Conservation (phyloP, 2,797 vertebrate species). For the Alectoris magna region DNA sequence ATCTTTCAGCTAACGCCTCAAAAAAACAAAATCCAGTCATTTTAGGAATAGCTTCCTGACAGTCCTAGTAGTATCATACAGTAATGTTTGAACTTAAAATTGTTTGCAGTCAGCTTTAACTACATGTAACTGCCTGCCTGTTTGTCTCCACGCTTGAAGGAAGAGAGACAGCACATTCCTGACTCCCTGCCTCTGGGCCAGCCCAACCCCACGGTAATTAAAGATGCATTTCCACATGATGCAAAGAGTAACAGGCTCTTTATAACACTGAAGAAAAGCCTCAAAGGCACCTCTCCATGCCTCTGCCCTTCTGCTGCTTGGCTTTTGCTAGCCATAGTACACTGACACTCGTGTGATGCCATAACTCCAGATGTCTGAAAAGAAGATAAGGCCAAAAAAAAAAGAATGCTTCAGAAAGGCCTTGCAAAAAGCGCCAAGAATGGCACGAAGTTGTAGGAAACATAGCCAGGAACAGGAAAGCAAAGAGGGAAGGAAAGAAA, state of each 20-base stretch:
- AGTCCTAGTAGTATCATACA: background rate
- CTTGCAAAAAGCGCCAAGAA: background rate
- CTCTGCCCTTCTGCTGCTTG: background rate
- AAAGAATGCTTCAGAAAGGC: background rate
- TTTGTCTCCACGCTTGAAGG: accelerated
- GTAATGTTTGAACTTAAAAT: too few species aligned
- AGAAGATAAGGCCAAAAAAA: background rate
- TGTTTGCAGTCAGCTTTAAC: background rate
- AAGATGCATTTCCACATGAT: background rate
- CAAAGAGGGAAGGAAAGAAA: accelerated
- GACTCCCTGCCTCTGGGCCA: background rate
- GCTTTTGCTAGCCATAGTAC: background rate
- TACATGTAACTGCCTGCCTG: accelerated
- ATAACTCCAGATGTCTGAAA: background rate
- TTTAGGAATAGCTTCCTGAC: background rate
- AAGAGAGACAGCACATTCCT: accelerated
- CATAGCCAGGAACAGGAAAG: background rate
- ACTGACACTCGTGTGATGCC: accelerated
- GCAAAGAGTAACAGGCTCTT: background rate
- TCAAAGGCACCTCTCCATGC: background rate
- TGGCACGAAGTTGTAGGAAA: background rate
- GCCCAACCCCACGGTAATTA: background rate
- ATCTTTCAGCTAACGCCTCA: background rate
- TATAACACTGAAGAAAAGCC: background rate
- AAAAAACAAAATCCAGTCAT: background rate